Evolutionary conservation across 2,888 invertebrate genomes (phyloP).

Genomic region (Sabatieria punctata): DNA sequence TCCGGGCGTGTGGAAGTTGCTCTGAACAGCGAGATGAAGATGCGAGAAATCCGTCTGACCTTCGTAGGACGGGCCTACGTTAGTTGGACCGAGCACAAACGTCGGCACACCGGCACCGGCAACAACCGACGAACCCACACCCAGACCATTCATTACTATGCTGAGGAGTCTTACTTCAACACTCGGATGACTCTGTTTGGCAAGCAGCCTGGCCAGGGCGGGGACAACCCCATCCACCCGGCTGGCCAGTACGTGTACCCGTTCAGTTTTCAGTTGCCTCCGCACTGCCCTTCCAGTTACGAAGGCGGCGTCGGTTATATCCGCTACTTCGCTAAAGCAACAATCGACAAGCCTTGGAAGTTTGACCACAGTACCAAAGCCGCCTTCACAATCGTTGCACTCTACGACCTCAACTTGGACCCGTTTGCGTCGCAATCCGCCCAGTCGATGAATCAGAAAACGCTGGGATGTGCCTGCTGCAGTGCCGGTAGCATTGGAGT

Average conservation of each 20-base stretch:
- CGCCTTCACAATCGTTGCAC: background rate
- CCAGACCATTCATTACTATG: too few species aligned
- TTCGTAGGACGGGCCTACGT: background rate
- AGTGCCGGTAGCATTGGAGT: background rate
- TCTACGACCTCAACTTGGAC: background rate
- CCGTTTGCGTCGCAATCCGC: background rate
- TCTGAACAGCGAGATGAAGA: constrained; percentile 24
- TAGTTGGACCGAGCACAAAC: background rate
- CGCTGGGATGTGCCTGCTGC: constrained; percentile 1
- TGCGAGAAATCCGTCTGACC: constrained; percentile 18
- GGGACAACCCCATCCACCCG: too few species aligned
- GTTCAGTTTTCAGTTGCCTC: background rate
- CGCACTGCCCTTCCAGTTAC: background rate
- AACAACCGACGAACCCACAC: too few species aligned
- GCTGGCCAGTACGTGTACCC: background rate
- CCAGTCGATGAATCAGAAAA: background rate
- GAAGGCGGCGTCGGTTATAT: constrained; percentile 2
- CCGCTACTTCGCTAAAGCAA: background rate
- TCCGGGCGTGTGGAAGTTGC: constrained; percentile 22
- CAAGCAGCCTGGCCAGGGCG: background rate
- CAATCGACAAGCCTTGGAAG: constrained; percentile 1
- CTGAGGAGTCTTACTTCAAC: background rate
- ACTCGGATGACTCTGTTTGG: background rate
- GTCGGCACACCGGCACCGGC: too few species aligned
- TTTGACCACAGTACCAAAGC: background rate